These are phyloP conservation scores for Homalodisca vitripennis DNA, from an alignment of 1,140 invertebrate species.

Conservation along the genomic window DNA sequence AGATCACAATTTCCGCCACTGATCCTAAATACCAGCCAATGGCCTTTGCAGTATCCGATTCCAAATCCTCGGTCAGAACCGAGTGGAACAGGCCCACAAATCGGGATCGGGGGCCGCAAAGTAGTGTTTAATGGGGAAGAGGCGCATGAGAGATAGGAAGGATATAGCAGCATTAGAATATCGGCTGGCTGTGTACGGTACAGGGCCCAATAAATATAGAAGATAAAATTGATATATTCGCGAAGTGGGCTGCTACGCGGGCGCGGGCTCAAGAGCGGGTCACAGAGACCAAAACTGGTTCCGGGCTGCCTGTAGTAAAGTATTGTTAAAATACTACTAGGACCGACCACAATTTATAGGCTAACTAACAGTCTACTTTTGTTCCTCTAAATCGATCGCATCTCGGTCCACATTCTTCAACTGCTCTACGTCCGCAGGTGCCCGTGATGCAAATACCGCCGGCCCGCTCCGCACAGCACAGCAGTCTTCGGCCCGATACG, in stretches of 20 bases:
- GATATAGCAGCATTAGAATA: constrained; percentile 7
- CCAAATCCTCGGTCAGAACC: background rate
- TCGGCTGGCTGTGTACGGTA: constrained; percentile 6
- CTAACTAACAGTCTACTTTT: constrained; percentile 27
- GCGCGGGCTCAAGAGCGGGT: background rate
- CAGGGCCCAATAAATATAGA: constrained; percentile 11
- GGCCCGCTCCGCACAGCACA: background rate
- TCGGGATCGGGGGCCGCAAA: background rate
- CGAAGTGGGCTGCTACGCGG: background rate
- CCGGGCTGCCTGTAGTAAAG: background rate
- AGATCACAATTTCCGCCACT: no score
- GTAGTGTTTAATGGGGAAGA: background rate
- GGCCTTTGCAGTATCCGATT: background rate
- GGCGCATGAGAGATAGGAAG: constrained; percentile 2
- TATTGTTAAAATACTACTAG: constrained; percentile 22
- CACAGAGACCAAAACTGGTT: background rate
- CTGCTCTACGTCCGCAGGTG: constrained; percentile 19
- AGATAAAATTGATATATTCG: constrained; percentile 26
- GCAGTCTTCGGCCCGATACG: background rate
- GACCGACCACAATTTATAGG: constrained; percentile 18
- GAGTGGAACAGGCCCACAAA: background rate
- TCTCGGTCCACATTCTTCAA: constrained; percentile 18
- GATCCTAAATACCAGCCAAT: no score
- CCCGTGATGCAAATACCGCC: constrained; percentile 5
- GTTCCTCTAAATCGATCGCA: constrained; percentile 19